Base-by-base conservation (phyloP, 2,888 invertebrate species). In the Ganaspis brasiliensis region DNA sequence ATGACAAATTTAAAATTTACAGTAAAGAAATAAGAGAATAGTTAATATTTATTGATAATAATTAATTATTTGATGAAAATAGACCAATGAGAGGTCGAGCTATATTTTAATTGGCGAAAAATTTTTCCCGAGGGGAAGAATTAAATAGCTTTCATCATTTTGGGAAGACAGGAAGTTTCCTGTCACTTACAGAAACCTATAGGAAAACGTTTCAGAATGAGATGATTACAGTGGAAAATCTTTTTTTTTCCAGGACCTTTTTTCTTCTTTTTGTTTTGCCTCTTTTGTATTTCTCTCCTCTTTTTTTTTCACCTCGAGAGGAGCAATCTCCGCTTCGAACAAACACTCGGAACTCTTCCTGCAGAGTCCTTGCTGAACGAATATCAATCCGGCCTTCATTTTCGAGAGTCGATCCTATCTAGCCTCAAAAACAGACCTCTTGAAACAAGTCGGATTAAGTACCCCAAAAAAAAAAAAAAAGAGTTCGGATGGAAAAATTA, bases 281-380 rank as follows among this genome's bases (percentile, higher is more conserved):
- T 73, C 63, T 80, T 61, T 59, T 24, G 55, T 59, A 52, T 31
- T 67, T 52, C 67, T 26, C 70, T 49, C 74, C 74, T 74, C 49
- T 73, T 75, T 73, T 82, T 79, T 77, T 70, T 80, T 72, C 72
- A 59, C 59, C 57, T 35, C 81, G 79, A 80, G 81, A 80, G 80
- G 81, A 82, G 84, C 84, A 87, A 87, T 86, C 85, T 86, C 86
- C 85, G 84, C 75, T 82, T 83, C 78, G 85, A 85, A 83, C 86
- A 85, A 88, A 88, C 85, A 85, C 85, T 85, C 81, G 77, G 79
- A 85, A 85, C 82, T 85, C 80, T 81, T 80, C 73, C 79, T 76
- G 74, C 73, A 80, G 76, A 78, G 82, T 83, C 76, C 82, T 82
- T 45, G 26, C 45, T 45, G 40, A 67, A 67, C 67, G 67, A 67